phyloP scores from a whole-genome alignment of 37 sponge, comb jelly and placozoan genomes.

The Corticium candelabrum region DNA sequence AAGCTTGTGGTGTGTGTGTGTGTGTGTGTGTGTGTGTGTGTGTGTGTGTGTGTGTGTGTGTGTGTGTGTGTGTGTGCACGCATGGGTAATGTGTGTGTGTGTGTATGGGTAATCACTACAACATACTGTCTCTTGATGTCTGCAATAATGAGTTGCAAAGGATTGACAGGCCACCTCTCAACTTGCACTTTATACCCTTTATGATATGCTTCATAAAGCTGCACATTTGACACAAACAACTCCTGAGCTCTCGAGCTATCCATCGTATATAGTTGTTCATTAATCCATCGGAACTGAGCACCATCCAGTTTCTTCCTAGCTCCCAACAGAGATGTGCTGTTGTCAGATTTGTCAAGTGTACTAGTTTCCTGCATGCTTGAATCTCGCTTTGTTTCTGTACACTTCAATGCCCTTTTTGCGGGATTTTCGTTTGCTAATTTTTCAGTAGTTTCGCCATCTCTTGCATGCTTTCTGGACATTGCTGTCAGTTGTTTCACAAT shows the following conservation, averaged over 20 bases:
- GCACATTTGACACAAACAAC: slow-evolving; percentile 61
- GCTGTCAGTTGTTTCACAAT: not conserved
- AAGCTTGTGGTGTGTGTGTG: too few species aligned
- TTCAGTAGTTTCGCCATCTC: not conserved
- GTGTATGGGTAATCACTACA: too few species aligned
- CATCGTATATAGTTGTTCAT: slow-evolving; percentile 87
- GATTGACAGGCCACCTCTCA: slow-evolving; percentile 85
- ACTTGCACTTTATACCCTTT: slow-evolving; percentile 72
- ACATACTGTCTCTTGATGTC: slow-evolving; percentile 20
- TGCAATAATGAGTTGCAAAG: slow-evolving; percentile 66
- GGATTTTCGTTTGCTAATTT: not conserved
- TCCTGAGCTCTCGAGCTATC: slow-evolving; percentile 41
- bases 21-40: too few species aligned
- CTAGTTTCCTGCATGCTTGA: too few species aligned
- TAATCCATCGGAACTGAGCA: slow-evolving; percentile 81
- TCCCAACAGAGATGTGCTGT: not conserved
- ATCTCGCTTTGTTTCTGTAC: too few species aligned
- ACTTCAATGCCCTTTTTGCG: not conserved
- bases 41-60: too few species aligned
- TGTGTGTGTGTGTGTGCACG: not conserved
- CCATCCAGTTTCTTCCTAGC: slow-evolving; percentile 32
- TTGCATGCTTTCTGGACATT: not conserved
- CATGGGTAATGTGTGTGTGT: too few species aligned
- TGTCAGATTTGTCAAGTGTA: too few species aligned
- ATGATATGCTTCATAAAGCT: slow-evolving; percentile 79